Evolutionary conservation across 2,888 invertebrate genomes (phyloP), one percentile per base, ranked within the genome.

Genomic region (Tigriopus californicus): DNA sequence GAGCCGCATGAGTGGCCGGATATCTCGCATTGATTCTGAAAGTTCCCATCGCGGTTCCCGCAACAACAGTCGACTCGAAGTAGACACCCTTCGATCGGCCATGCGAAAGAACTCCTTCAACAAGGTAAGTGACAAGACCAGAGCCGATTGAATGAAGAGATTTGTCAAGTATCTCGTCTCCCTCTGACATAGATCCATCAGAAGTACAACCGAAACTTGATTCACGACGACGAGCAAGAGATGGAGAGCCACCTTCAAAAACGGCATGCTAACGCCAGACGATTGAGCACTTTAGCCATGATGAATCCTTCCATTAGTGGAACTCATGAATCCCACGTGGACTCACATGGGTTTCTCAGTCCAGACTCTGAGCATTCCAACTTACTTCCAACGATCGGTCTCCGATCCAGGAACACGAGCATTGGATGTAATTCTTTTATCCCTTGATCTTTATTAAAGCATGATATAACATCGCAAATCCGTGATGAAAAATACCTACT

Each of bases 181-280:
- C 13, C 6, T 58, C 20, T 51, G 6, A 11, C 62, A n/a, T 63
- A 67, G 67, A 63, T 64, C 20, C 66, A 66, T 55, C 63, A 65
- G 25, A 66, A 66, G 58, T 67, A 66, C 62, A 67, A 67, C 54
- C 67, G 64, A 13, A 66, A 67, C 57, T 62, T 67, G 51, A 64
- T 67, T 22, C 63, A 63, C 24, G 67, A 66, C 42, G 65, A 65
- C 48, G 64, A 67, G 15, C 65, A 66, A 58, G 67, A 67, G 47
- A 49, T 67, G 51, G 58, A 59, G 2, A 62, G 63, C 2, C 67
- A 67, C 49, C 62, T 67, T 12, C 64, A 65, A 25, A 61, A 63
- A 12, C 65, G 67, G 13, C 63, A 65, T n/a, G 56, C 65, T 33
- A 63, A 66, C 12, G 65, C 67, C 4, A 63, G 66, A 8, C 64